Evolutionary conservation across 2,797 vertebrate genomes (phyloP).

Genomic region (Xiphorhynchus erythropygius): DNA sequence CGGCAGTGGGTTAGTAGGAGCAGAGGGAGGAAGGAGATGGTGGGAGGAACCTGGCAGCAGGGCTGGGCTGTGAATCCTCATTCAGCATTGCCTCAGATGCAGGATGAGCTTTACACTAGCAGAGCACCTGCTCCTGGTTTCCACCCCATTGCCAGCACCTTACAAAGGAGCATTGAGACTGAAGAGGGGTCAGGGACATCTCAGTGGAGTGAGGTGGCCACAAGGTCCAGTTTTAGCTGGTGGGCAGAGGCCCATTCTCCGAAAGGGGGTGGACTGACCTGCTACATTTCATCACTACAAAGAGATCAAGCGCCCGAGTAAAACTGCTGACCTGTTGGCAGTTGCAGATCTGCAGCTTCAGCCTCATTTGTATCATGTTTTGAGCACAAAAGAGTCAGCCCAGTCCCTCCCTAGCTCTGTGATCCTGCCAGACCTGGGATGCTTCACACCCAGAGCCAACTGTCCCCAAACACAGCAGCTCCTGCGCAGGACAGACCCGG

Average conservation of each 20-base stretch:
- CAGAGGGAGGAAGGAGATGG: not conserved
- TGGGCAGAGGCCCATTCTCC: not conserved
- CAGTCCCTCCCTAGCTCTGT: not conserved
- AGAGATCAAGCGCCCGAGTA: not conserved
- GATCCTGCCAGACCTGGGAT: rapidly evolving
- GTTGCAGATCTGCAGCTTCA: slow-evolving; percentile 12
- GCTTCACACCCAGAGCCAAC: not conserved
- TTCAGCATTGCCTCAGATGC: not conserved
- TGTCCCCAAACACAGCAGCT: not conserved
- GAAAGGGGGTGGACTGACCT: not conserved
- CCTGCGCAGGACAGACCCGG: rapidly evolving
- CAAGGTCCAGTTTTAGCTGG: not conserved
- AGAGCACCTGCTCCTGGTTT: not conserved
- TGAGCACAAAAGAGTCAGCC: slow-evolving; percentile 12
- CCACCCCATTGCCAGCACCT: not conserved
- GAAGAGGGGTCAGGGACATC: not conserved
- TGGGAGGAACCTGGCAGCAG: slow-evolving; percentile 16
- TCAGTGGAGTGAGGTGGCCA: not conserved
- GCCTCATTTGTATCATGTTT: slow-evolving; percentile 25
- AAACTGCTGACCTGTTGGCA: slow-evolving; percentile 52
- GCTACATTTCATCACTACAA: not conserved
- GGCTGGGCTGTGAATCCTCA: not conserved
- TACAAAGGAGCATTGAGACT: not conserved
- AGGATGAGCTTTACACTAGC: not conserved
- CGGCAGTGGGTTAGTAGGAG: slow-evolving; percentile 43